A percentile compares a stretch with the other conserved stretches of the same genome.
Conservation (phyloP, 2,797 vertebrate genomes). For the Rhabdomys pumilio region DNA sequence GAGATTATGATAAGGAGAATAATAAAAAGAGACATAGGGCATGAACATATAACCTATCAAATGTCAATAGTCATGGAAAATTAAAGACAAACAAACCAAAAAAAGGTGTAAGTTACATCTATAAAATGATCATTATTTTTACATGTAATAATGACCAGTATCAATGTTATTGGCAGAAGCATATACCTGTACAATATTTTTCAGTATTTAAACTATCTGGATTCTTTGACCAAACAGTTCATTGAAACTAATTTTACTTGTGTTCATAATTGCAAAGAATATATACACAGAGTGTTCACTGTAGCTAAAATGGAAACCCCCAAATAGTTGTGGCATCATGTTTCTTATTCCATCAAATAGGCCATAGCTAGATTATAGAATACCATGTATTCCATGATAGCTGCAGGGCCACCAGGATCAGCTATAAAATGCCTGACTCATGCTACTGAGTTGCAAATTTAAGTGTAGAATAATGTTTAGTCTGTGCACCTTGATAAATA, state of each 20-base stretch:
- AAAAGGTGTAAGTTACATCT: not conserved
- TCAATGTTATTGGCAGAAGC: not conserved
- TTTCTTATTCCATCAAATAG: conserved; percentile 21
- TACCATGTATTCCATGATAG: too few species aligned
- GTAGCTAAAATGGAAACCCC: not conserved
- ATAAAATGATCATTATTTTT: not conserved
- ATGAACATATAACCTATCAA: not conserved
- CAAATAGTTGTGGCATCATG: not conserved
- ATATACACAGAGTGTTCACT: not conserved
- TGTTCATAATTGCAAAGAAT: not conserved
- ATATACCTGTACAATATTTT: not conserved
- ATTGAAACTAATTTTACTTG: not conserved
- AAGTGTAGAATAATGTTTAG: conserved; percentile 4
- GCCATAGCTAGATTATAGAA: not conserved
- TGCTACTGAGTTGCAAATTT: not conserved
- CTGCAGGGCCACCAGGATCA: not conserved
- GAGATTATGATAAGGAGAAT: conserved; percentile 27
- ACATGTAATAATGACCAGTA: not conserved
- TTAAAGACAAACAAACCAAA: conserved; percentile 41
- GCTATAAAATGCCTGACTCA: not conserved
- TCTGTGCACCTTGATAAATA: not conserved
- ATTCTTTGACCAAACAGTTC: not conserved
- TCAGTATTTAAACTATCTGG: not conserved
- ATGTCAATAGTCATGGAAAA: not conserved
- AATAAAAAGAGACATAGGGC: conserved; percentile 35